Evolutionary conservation across 2,888 invertebrate genomes (phyloP), one percentile per base, ranked within the genome.

Genomic region (Athalia rosae): DNA sequence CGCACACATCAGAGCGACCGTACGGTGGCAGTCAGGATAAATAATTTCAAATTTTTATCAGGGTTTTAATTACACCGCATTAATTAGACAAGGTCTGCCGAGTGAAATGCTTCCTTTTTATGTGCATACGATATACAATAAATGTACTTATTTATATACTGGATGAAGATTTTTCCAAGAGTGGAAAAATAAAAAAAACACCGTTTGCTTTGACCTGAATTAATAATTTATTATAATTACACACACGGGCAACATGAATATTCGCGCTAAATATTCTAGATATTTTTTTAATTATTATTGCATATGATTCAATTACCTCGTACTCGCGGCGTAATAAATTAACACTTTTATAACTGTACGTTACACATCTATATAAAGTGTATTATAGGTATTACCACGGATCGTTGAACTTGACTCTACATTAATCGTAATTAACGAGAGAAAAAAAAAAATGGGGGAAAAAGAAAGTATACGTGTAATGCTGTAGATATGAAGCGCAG

Each of bases 131-230:
- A 28, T 28, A 28, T 28, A 28, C 28, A 28, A 28, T 28, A 28
- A 28, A 2, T 28, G 28, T 28, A 28, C 28, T 28, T 28, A 28
- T 28, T 28, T 28, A 0, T 28, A 28, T 28, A 28, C 28, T 2
- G n/a, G 43, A 59, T 41, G 6, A 50, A 53, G 11, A 67, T 67
- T 28, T 67, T 67, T 53, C 67, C 28, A 28, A 28, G 28, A n/a
- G n/a, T n/a, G n/a, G 2, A 28, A 28, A 28, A 67, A 50, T 48
- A 7, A 53, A 50, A 59, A n/a, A 59, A 53, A 41, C 64, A 13
- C 67, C 67, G 67, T 67, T 67, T 53, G 48, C 53, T 67, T 41
- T 67, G 67, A 67, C 67, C 67, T 67, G 50, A 67, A 67, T 67
- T 50, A 11, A 59, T 6, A 53, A 6, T 67, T 13, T 50, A 67